A percentile compares a stretch with the other conserved stretches of the same genome.
These are phyloP conservation scores for Caranx ignobilis DNA, from an alignment of 2,113 vertebrate species.

Conservation along the genomic window DNA sequence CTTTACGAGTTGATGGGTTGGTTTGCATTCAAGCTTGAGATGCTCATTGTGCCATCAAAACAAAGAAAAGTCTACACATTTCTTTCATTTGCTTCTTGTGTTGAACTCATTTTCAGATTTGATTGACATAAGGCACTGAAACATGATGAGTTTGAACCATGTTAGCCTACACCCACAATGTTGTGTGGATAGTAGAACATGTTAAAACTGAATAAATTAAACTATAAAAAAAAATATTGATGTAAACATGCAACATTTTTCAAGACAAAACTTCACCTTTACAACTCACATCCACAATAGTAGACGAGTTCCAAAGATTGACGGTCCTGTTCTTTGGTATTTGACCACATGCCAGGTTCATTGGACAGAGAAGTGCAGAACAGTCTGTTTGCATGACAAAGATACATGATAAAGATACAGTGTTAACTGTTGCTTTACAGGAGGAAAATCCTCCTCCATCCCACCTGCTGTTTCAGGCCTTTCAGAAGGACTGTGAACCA, in stretches of 20 bases:
- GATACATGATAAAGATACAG: background rate
- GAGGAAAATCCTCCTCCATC: background rate
- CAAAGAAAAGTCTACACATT: background rate
- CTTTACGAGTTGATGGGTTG: background rate
- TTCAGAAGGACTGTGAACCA: slow-evolving; percentile 33
- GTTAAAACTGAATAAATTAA: background rate
- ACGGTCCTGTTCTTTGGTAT: background rate
- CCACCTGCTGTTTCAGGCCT: slow-evolving; percentile 12
- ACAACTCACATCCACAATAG: no score
- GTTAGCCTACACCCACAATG: background rate
- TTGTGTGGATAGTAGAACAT: background rate
- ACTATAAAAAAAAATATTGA: background rate
- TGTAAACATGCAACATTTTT: background rate
- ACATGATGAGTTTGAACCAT: background rate
- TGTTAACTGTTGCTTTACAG: background rate
- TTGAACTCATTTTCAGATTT: background rate
- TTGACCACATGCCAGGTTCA: background rate
- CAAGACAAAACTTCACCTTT: background rate
- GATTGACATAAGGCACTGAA: background rate
- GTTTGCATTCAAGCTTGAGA: background rate
- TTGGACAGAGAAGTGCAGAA: background rate
- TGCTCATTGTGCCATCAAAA: background rate
- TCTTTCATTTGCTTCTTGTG: background rate
- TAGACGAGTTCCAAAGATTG: background rate
- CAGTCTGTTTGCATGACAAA: no score